A percentile compares a stretch with the other conserved stretches of the same genome.
Conservation (phyloP, 1,140 invertebrate species). For the Meloidogyne hapla region DNA sequence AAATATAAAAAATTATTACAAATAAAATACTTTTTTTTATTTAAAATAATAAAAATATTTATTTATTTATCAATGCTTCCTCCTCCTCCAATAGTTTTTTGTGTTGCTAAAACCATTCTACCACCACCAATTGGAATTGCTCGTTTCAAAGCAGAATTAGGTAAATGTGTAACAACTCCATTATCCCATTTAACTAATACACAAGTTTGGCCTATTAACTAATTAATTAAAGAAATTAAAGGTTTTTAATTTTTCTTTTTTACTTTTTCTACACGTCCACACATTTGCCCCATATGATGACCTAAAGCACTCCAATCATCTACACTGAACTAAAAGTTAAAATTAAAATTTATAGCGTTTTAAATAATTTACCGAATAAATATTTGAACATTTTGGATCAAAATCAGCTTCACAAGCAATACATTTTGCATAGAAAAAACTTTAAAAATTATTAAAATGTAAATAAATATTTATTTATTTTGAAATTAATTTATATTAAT, state of each 20-base stretch:
- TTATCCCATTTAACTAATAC: slow-evolving; percentile 24
- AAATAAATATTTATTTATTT: background rate
- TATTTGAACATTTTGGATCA: slow-evolving; percentile 26
- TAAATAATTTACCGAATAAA: slow-evolving; percentile 10
- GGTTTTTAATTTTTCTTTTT: background rate
- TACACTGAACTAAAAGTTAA: background rate
- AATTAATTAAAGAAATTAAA: background rate
- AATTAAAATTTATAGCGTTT: background rate
- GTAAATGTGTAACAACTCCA: slow-evolving; percentile 10
- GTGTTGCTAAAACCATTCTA: slow-evolving; percentile 6
- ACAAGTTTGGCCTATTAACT: slow-evolving; percentile 17
- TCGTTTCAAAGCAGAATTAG: slow-evolving; percentile 18
- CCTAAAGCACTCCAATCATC: slow-evolving; percentile 26
- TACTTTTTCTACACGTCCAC: slow-evolving; percentile 22
- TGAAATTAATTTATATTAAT: no score
- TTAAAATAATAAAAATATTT: background rate
- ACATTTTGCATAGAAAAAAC: slow-evolving; percentile 34
- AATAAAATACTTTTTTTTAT: no score
- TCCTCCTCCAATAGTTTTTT: background rate
- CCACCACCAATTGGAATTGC: slow-evolving; percentile 14
- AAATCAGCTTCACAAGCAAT: slow-evolving; percentile 30
- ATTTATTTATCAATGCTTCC: background rate
- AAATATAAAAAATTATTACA: no score
- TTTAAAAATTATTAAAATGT: background rate
- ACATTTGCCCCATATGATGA: slow-evolving; percentile 28